These are phyloP conservation scores for Thunnus albacares DNA, from an alignment of 2,797 vertebrate genomes.

Conservation along the genomic window DNA sequence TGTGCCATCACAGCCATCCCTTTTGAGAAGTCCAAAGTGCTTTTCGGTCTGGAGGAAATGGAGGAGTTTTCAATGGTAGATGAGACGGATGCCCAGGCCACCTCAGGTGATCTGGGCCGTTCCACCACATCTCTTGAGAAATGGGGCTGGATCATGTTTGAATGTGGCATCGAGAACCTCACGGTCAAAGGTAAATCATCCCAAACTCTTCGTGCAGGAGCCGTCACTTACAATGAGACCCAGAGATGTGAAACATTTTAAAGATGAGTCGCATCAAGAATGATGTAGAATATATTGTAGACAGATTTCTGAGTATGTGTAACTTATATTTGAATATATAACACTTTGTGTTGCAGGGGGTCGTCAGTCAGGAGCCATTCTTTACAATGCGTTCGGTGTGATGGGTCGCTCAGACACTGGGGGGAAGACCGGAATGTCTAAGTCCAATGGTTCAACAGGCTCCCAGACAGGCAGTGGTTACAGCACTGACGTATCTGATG, in stretches of 20 bases:
- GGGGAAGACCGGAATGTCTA: conserved; percentile 89
- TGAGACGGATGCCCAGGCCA: conserved; percentile 90
- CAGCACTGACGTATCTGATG: conserved; percentile 97
- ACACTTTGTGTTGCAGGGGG: conserved; percentile 85
- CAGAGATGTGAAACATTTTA: background rate
- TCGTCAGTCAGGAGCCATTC: conserved; percentile 94
- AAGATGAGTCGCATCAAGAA: background rate
- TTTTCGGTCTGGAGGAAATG: conserved; percentile 96
- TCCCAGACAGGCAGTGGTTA: conserved; percentile 99
- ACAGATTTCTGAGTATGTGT: background rate
- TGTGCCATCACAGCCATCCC: conserved; percentile 98
- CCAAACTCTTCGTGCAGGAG: background rate
- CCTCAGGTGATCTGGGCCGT: conserved; percentile 85
- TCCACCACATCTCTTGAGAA: conserved; percentile 92
- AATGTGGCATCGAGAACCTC: conserved; percentile 98
- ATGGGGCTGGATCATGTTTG: conserved; percentile 99
- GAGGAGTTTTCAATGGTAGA: conserved; percentile 96
- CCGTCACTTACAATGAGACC: background rate
- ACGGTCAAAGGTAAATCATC: conserved; percentile 92
- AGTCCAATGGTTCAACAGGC: conserved; percentile 94
- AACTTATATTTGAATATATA: background rate
- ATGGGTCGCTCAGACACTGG: conserved; percentile 89
- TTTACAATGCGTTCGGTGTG: conserved; percentile 93
- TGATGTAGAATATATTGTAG: background rate
- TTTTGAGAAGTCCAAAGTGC: conserved; percentile 98